Conservation (phyloP, 2,113 vertebrate species). For the Oceanodroma tethys region DNA sequence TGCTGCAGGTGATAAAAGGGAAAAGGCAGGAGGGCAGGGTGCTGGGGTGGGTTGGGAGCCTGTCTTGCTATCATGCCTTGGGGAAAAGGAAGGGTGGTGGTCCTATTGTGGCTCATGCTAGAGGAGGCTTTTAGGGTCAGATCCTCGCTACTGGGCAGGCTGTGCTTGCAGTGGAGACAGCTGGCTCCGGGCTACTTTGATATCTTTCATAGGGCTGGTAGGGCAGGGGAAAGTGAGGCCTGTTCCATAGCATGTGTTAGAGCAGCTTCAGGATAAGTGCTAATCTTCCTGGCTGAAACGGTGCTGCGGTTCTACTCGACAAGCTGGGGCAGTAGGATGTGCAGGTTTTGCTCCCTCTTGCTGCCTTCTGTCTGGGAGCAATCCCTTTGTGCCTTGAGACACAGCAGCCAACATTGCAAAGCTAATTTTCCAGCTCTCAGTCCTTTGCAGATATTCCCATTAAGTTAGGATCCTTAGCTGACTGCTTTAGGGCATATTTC, state of each 20-base stretch:
- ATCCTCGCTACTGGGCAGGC: neutral
- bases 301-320: neutral
- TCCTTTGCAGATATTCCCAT: constrained; percentile 33
- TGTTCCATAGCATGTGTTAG: neutral
- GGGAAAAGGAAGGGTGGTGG: neutral
- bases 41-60: no score
- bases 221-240: neutral
- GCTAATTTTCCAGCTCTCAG: constrained; percentile 29
- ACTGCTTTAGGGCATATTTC: constrained; percentile 28
- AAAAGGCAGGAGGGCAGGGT: neutral
- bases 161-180: neutral
- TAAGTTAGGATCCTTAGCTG: constrained; percentile 29
- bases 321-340: neutral
- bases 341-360: neutral
- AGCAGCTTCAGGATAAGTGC: neutral
- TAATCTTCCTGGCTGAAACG: neutral
- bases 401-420: neutral
- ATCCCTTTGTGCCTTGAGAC: neutral
- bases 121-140: neutral
- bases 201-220: neutral
- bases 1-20: neutral
- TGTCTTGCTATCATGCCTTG: neutral
- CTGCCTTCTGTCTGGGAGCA: neutral
- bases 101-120: rapidly evolving
- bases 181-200: neutral